phyloP scores from a whole-genome alignment of 2,797 vertebrate genomes.

The Lepidocolaptes lacrymiger region DNA sequence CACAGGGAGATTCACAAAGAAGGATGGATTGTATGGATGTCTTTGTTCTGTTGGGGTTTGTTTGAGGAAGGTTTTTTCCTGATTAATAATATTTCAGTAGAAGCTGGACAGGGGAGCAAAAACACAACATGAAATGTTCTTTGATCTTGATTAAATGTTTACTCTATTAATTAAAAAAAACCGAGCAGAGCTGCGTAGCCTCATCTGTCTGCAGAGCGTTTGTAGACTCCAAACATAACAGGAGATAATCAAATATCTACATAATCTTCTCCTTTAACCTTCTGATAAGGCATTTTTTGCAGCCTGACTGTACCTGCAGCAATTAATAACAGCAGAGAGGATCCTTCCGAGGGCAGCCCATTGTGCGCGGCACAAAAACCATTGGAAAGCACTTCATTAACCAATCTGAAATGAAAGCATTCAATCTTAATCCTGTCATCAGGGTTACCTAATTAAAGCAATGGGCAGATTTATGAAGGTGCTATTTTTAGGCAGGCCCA shows the following conservation, averaged over 20 bases:
- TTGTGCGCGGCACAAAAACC: background rate
- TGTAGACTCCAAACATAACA: background rate
- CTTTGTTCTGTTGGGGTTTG: background rate
- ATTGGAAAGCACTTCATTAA: conserved; percentile 49
- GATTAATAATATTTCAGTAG: background rate
- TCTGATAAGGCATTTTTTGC: background rate
- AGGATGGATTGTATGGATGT: background rate
- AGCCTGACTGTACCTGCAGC: background rate
- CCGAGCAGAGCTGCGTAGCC: fast-evolving
- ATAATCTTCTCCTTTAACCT: background rate
- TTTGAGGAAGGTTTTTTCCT: background rate
- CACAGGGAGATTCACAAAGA: background rate
- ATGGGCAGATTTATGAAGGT: conserved; percentile 63
- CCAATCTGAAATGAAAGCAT: conserved; percentile 38
- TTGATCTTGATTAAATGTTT: conserved; percentile 18
- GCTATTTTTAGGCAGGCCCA: conserved; percentile 69
- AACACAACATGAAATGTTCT: background rate
- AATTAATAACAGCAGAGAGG: background rate
- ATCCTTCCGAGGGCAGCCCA: background rate
- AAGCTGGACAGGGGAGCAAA: background rate
- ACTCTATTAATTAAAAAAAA: background rate
- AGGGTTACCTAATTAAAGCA: conserved; percentile 67
- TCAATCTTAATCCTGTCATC: conserved; percentile 66
- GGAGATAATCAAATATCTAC: conserved; percentile 13
- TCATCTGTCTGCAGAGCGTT: background rate